Evolutionary conservation across 2,888 invertebrate genomes (phyloP).

Genomic region (Pediacus dermestoides): DNA sequence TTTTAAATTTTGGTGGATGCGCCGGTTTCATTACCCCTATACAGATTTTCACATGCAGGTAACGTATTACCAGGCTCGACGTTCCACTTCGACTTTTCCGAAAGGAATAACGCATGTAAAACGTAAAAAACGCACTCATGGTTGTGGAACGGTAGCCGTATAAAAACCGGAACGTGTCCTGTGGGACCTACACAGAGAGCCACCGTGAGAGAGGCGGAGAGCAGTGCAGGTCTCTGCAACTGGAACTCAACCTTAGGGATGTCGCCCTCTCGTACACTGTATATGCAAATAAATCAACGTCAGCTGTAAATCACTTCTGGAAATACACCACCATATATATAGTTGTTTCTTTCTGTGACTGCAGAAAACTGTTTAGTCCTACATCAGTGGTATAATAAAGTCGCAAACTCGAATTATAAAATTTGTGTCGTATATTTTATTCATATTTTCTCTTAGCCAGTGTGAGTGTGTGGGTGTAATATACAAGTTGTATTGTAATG

Average conservation of each 20-base stretch:
- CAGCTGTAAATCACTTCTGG: conserved; percentile 42
- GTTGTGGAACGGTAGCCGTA: background rate
- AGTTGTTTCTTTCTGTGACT: conserved; percentile 31
- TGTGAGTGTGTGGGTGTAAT: no score
- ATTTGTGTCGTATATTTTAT: conserved; percentile 10
- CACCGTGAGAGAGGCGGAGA: no score
- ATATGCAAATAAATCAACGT: conserved; percentile 43
- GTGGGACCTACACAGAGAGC: no score
- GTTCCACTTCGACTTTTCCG: background rate
- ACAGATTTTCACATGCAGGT: no score
- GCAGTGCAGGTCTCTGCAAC: no score
- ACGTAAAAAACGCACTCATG: conserved; percentile 1
- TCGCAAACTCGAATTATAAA: conserved; percentile 28
- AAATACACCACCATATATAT: no score
- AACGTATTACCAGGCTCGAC: no score
- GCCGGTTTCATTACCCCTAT: no score
- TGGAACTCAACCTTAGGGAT: conserved; percentile 3
- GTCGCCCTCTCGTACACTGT: conserved; percentile 23
- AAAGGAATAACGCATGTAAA: background rate
- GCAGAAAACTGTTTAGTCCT: conserved; percentile 26
- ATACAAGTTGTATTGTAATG: no score
- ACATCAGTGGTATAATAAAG: conserved; percentile 31
- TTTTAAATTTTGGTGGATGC: background rate
- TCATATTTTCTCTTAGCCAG: no score
- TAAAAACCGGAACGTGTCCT: conserved; percentile 5